Evolutionary conservation across 1,140 invertebrate species (phyloP), one percentile per base, ranked within the genome.

Genomic region (Tribolium madens): DNA sequence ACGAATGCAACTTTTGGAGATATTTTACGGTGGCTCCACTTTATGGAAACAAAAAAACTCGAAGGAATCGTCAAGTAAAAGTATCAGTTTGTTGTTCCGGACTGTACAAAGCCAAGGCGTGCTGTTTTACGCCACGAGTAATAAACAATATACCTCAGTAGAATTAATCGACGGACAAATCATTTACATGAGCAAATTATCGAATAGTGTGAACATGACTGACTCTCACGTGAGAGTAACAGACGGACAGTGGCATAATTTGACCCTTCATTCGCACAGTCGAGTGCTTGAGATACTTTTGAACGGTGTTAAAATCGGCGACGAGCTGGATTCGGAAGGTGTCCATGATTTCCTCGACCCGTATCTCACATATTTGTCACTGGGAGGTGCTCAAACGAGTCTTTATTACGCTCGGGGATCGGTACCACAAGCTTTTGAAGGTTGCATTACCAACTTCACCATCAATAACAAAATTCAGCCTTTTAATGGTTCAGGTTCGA

Each of bases 301-400:
- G 0, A 94, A 97, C 84, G 90, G 87, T 14, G 82, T 85, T n/a
- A 86, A 89, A 72, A 88, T 93, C 0, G 95, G 94, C 0, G 95
- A 97, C 80, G 95, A 96, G 83, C 87, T 97, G 1, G 95, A 97
- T 82, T 88, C 92, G 1, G 91, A 91, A 9, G 93, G 94, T 7
- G 93, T 96, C 0, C 96, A 98, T 83, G 95, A 97, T 83, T 97
- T 97, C 84, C 87, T 97, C 5, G 96, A 97, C 86, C 95, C 96
- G 1, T 97, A 97, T 83, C 86, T 97, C 5, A 94, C 94, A 0
- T 88, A 90, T 2, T 83, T 97, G 1, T 92, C 91, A 0, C 83
- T 97, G 50, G 96, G 96, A 17, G 95, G 94, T 12, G 89, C 90
- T 0, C 88, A 89, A 78, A 81, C 84, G 26, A 87, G 88, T 68